Percentiles rank a stretch among this genome's conserved stretches.
Conservation (phyloP, 2,113 vertebrate species). For the Corythornis vintsioides region DNA sequence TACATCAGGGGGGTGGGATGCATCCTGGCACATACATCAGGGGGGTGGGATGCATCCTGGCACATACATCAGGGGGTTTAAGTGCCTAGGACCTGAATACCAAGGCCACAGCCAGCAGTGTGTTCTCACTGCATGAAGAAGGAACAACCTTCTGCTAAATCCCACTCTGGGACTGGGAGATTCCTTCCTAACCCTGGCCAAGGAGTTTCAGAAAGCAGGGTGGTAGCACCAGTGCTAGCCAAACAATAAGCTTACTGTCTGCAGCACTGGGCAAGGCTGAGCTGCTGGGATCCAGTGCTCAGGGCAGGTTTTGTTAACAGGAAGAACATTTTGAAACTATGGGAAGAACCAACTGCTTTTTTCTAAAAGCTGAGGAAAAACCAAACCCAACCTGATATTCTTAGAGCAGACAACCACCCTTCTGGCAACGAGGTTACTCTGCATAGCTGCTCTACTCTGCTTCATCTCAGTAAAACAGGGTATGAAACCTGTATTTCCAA, state of each 20-base stretch:
- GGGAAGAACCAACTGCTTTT: background rate
- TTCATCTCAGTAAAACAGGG: background rate
- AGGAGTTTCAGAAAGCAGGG: background rate
- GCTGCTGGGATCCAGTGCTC: background rate
- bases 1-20: background rate
- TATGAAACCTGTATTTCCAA: background rate
- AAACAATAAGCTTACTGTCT: background rate
- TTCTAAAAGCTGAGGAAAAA: background rate
- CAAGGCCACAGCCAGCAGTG: background rate
- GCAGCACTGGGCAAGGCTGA: fast-evolving
- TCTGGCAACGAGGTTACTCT: background rate
- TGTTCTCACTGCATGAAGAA: background rate
- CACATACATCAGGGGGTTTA: background rate
- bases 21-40: background rate
- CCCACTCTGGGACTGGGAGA: background rate
- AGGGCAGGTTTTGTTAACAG: background rate
- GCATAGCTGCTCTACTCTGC: background rate
- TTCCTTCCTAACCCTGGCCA: background rate
- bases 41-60: background rate
- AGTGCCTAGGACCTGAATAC: background rate
- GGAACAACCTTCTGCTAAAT: background rate
- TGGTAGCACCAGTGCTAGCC: fast-evolving
- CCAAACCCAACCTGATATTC: background rate
- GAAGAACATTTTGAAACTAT: background rate
- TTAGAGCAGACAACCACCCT: background rate